Conservation (phyloP, 2,113 vertebrate species). For the Clupea harengus region DNA sequence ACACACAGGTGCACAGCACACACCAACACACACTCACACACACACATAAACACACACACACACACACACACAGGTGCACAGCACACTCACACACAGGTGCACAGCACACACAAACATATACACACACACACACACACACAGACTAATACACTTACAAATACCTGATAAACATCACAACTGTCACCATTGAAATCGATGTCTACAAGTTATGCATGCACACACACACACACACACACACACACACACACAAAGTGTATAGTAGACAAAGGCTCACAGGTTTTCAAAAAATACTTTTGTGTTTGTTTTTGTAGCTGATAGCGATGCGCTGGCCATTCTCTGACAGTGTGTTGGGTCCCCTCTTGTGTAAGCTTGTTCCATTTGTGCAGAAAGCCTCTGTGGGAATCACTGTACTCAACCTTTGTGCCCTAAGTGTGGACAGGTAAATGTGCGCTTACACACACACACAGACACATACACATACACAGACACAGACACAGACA, state of each 20-base stretch:
- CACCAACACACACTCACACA: not conserved
- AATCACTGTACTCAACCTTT: constrained; percentile 95
- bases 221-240: too few relatives aligned
- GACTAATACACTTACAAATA: not conserved
- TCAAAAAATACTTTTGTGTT: not conserved
- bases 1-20: not conserved
- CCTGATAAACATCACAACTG: too few relatives aligned
- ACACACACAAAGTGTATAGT: too few relatives aligned
- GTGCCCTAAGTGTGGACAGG: constrained; percentile 95
- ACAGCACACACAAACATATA: constrained; percentile 18
- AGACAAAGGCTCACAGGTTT: too few relatives aligned
- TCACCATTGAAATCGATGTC: too few relatives aligned
- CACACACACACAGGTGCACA: too few relatives aligned
- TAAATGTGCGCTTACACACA: constrained; percentile 53
- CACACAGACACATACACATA: not conserved
- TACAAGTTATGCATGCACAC: too few relatives aligned
- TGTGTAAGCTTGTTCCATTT: constrained; percentile 93
- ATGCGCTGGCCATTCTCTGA: constrained; percentile 84
- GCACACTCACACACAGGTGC: constrained; percentile 28
- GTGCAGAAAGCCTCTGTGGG: constrained; percentile 94
- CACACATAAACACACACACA: constrained; percentile 13
- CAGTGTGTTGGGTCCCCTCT: constrained; percentile 78
- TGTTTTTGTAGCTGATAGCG: constrained; percentile 76
- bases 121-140: not conserved
- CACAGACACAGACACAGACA: constrained; percentile 2